Percentiles rank a stretch among this genome's conserved stretches.
phyloP scores from a whole-genome alignment of 2,888 invertebrate species.

The Nomada flava region DNA sequence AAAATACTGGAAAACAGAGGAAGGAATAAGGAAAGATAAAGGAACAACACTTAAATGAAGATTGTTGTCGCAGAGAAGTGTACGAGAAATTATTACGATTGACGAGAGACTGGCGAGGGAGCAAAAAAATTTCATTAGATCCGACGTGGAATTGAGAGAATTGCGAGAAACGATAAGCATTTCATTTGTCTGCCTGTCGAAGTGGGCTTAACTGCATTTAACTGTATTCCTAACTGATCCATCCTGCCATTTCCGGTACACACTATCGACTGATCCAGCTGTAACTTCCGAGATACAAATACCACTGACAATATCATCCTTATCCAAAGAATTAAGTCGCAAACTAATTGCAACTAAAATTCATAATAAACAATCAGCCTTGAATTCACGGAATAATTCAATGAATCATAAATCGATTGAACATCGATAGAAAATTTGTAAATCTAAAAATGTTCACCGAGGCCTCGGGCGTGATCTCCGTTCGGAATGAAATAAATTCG shows the following conservation, averaged over 20 bases:
- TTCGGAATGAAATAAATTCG: too few species aligned
- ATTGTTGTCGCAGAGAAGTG: constrained; percentile 9
- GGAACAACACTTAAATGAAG: constrained; percentile 17
- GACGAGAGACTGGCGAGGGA: constrained; percentile 1
- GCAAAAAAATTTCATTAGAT: constrained; percentile 52
- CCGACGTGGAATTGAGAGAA: constrained; percentile 27
- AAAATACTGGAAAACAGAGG: constrained; percentile 23
- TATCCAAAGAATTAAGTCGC: neutral
- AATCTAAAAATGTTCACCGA: too few species aligned
- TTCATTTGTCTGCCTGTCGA: constrained; percentile 56
- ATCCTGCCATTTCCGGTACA: constrained; percentile 4
- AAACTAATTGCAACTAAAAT: too few species aligned
- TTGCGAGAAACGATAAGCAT: constrained; percentile 47
- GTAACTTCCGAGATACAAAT: neutral
- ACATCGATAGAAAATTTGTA: too few species aligned
- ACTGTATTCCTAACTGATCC: constrained; percentile 12
- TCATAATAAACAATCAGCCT: too few species aligned
- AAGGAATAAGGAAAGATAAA: too few species aligned
- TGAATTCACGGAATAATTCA: too few species aligned
- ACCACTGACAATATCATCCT: too few species aligned
- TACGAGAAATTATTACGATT: constrained; percentile 42
- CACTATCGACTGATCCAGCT: constrained; percentile 35
- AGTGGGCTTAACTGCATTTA: constrained; percentile 30
- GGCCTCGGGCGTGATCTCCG: too few species aligned
- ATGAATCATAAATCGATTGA: too few species aligned